Conservation (phyloP, 2,797 vertebrate species). For the Micrastur ruficollis region DNA sequence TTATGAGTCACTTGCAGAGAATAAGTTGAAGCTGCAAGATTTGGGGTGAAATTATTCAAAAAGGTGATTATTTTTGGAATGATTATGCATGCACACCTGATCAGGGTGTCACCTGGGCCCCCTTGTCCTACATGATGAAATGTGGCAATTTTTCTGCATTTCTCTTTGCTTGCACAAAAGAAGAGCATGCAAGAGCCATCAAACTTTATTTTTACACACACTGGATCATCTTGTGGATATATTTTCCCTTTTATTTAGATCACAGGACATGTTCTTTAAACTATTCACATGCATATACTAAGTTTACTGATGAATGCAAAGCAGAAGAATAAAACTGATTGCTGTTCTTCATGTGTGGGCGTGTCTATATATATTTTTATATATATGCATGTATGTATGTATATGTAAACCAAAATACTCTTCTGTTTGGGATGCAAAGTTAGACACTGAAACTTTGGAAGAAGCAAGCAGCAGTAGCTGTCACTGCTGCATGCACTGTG, state of each 20-base stretch:
- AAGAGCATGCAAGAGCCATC: conserved; percentile 74
- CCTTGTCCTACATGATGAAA: conserved; percentile 89
- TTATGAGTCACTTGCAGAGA: conserved; percentile 92
- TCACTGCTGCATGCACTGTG: background rate
- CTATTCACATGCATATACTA: conserved; percentile 64
- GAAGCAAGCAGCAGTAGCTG: background rate
- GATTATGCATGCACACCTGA: conserved; percentile 98
- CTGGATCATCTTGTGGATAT: conserved; percentile 57
- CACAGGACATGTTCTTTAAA: conserved; percentile 33
- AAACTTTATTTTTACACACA: conserved; percentile 74
- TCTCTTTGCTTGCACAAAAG: conserved; percentile 90
- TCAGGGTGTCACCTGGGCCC: conserved; percentile 89
- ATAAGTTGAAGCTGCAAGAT: conserved; percentile 92
- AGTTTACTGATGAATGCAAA: conserved; percentile 53
- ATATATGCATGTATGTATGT: background rate
- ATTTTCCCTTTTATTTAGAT: conserved; percentile 51
- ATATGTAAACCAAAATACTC: conserved; percentile 19
- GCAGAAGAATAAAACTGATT: conserved; percentile 28
- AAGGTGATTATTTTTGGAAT: conserved; percentile 94
- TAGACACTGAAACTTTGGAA: background rate
- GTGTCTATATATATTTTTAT: background rate
- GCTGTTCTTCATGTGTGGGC: background rate
- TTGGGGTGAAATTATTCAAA: conserved; percentile 95
- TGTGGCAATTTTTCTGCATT: conserved; percentile 92
- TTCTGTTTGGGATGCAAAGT: background rate